These are phyloP conservation scores for Choristoneura fumiferana DNA, from an alignment of 1,140 invertebrate species.

Conservation along the genomic window DNA sequence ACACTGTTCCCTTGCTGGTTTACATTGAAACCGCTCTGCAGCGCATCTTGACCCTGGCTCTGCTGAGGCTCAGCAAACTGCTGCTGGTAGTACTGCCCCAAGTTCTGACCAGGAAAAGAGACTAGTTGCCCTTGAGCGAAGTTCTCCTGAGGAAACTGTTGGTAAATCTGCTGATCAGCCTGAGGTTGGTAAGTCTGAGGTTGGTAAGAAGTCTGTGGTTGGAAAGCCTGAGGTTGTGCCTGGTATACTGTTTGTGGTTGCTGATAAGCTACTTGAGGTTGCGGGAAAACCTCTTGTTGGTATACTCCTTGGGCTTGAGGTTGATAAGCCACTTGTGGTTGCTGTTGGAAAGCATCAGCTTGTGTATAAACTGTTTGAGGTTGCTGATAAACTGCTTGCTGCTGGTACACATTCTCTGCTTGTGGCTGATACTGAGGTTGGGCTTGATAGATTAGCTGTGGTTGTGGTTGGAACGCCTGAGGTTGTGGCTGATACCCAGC, in stretches of 20 bases:
- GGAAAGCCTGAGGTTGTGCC: conserved; percentile 17
- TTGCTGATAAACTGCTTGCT: conserved; percentile 34
- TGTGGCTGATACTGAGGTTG: neutral
- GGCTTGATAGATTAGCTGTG: neutral
- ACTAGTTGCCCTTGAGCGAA: conserved; percentile 30
- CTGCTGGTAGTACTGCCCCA: conserved; percentile 37
- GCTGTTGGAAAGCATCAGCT: neutral
- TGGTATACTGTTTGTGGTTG: conserved; percentile 24
- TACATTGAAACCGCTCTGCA: conserved; percentile 63
- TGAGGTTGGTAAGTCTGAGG: conserved; percentile 39
- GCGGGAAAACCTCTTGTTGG: conserved; percentile 17
- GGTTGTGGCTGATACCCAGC: neutral
- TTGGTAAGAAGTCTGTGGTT: conserved; percentile 34
- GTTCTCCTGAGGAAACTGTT: neutral
- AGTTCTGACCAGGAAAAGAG: conserved; percentile 24
- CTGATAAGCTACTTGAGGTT: conserved; percentile 7
- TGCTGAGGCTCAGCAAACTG: conserved; percentile 29
- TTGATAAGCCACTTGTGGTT: neutral
- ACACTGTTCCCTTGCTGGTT: conserved; percentile 60
- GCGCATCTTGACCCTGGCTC: conserved; percentile 47
- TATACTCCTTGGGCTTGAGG: conserved; percentile 23
- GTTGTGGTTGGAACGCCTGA: neutral
- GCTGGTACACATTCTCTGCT: conserved; percentile 19
- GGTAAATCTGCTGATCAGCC: conserved; percentile 25
- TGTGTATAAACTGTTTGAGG: conserved; percentile 2